phyloP scores from a whole-genome alignment of 2,888 invertebrate genomes.

The Darwinula stevensoni region DNA sequence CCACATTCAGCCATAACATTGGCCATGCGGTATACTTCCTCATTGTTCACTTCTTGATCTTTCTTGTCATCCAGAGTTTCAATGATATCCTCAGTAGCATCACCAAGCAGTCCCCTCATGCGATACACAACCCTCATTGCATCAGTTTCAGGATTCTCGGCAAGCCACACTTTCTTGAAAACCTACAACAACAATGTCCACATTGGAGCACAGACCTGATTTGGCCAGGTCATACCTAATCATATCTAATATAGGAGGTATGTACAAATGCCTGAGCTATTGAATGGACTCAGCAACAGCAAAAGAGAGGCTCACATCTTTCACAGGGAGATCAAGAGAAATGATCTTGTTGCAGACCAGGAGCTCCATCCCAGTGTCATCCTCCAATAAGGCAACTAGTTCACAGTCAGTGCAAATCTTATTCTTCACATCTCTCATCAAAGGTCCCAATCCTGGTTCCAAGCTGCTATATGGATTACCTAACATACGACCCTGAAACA shows the following conservation, averaged over 20 bases:
- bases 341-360: slow-evolving; percentile 95
- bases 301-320: too few relatives aligned
- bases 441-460: slow-evolving; percentile 75
- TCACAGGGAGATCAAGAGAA: slow-evolving; percentile 77
- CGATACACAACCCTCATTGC: slow-evolving; percentile 93
- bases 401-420: slow-evolving; percentile 96
- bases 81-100: slow-evolving; percentile 95
- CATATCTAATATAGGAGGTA: too few relatives aligned
- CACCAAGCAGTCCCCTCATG: slow-evolving; percentile 87
- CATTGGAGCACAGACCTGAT: neutral
- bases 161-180: slow-evolving; percentile 40
- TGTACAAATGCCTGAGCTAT: too few relatives aligned
- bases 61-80: slow-evolving; percentile 61
- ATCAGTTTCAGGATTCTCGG: slow-evolving; percentile 57
- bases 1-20: slow-evolving; percentile 51
- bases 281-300: too few relatives aligned
- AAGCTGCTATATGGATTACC: slow-evolving; percentile 89
- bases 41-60: slow-evolving; percentile 68
- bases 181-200: slow-evolving; percentile 29
- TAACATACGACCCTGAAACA: slow-evolving; percentile 67
- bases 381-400: slow-evolving; percentile 81
- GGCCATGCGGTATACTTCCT: slow-evolving; percentile 72
- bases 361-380: slow-evolving; percentile 95
- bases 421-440: slow-evolving; percentile 96
- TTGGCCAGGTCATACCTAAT: too few relatives aligned